Evolutionary conservation across 2,113 vertebrate species (phyloP).

Genomic region (Otis tarda): DNA sequence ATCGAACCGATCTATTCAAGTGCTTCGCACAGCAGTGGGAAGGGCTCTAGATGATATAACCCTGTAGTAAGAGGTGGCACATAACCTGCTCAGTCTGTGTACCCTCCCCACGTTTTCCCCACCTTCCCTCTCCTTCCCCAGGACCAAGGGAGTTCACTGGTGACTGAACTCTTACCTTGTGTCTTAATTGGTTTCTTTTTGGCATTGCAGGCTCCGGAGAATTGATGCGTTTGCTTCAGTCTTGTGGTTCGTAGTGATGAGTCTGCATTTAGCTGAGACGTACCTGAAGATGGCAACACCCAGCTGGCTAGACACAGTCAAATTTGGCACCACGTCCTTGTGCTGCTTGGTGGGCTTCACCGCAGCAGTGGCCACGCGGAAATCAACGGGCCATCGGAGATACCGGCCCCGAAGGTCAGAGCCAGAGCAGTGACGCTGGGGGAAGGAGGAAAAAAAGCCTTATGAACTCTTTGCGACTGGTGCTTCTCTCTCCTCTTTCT

Average conservation of each 20-base stretch:
- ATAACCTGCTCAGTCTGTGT: not conserved
- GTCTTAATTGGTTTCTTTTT: not conserved
- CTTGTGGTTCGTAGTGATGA: slow-evolving; percentile 89
- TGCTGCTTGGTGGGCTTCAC: slow-evolving; percentile 93
- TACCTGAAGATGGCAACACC: slow-evolving; percentile 73
- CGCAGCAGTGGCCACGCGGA: slow-evolving; percentile 88
- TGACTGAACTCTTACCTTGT: not conserved
- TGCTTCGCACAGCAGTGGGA: not conserved
- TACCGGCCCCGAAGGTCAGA: slow-evolving; percentile 97
- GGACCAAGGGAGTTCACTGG: accelerated
- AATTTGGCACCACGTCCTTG: slow-evolving; percentile 80
- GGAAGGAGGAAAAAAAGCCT: slow-evolving; percentile 57
- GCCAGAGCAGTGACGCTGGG: slow-evolving; percentile 84
- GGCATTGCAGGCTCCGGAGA: slow-evolving; percentile 82
- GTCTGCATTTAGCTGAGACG: slow-evolving; percentile 80
- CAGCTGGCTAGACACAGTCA: slow-evolving; percentile 85
- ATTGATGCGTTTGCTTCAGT: slow-evolving; percentile 87
- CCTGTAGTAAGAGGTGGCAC: not conserved
- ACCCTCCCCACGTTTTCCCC: not conserved
- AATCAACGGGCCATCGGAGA: slow-evolving; percentile 83
- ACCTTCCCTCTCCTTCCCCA: not conserved
- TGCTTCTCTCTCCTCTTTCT: slow-evolving; percentile 44
- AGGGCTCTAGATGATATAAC: not conserved
- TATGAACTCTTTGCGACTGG: slow-evolving; percentile 24
- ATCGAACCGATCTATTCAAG: not conserved